These are phyloP conservation scores for Goniozus legneri DNA, from an alignment of 1,140 invertebrate species.

Conservation along the genomic window DNA sequence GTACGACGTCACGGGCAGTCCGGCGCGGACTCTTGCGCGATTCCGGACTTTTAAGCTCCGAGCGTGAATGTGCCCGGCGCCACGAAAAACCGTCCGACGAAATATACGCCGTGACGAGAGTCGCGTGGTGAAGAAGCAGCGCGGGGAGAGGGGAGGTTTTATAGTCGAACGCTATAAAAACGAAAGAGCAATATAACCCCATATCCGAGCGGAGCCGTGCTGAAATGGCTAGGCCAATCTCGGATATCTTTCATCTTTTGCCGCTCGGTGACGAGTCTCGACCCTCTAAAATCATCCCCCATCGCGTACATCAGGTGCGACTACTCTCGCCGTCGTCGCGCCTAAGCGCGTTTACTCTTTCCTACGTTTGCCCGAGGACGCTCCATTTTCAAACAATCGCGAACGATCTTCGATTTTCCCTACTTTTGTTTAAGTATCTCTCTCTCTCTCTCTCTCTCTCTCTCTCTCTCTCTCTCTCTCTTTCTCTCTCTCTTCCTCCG, in stretches of 20 bases:
- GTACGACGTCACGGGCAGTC: no score
- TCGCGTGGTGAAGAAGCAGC: no score
- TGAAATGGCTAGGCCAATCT: constrained; percentile 26
- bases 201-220: constrained; percentile 21
- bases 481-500: background rate
- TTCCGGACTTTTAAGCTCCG: constrained; percentile 11
- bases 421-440: no score
- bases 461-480: constrained; percentile 1
- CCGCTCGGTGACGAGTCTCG: constrained; percentile 15
- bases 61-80: constrained; percentile 10
- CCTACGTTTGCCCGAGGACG: no score
- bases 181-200: constrained; percentile 29
- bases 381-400: no score
- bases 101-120: no score
- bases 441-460: constrained; percentile 1
- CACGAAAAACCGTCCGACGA: constrained; percentile 22
- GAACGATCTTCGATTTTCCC: no score
- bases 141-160: no score
- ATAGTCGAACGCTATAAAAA: constrained; percentile 37
- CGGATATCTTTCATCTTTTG: constrained; percentile 39
- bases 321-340: no score
- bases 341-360: no score
- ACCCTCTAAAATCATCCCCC: constrained; percentile 10
- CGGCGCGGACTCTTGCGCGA: no score
- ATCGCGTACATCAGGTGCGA: no score